A percentile compares a stretch with the other conserved stretches of the same genome.
These are phyloP conservation scores for Sebastes hopkinsi DNA, from an alignment of 2,797 vertebrate genomes.

Conservation along the genomic window DNA sequence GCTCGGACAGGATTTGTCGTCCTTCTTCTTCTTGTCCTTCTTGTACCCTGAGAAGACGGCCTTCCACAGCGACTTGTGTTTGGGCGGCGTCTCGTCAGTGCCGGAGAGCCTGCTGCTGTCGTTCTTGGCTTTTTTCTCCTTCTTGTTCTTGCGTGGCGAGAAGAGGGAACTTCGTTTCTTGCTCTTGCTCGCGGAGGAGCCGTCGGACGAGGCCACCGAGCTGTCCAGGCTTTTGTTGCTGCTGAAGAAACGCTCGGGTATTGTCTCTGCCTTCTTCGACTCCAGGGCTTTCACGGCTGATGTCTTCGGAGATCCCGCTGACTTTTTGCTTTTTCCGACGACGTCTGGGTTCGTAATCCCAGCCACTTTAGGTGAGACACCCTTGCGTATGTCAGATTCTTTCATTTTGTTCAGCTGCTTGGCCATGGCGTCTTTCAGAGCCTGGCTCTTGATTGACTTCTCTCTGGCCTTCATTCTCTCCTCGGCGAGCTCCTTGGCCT, in stretches of 20 bases:
- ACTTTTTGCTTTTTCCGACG: conserved; percentile 75
- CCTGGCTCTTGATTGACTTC: conserved; percentile 94
- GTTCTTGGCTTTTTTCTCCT: conserved; percentile 94
- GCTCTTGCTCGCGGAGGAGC: conserved; percentile 88
- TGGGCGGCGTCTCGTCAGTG: conserved; percentile 87
- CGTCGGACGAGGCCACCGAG: conserved; percentile 91
- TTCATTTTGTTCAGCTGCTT: conserved; percentile 94
- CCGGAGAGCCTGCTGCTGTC: conserved; percentile 82
- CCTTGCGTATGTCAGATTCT: conserved; percentile 83
- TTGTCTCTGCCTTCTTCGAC: conserved; percentile 77
- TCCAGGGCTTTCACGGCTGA: conserved; percentile 81
- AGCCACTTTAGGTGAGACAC: conserved; percentile 70
- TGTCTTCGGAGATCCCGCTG: conserved; percentile 73
- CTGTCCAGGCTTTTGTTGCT: conserved; percentile 88
- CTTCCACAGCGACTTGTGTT: conserved; percentile 96
- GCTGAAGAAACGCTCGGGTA: conserved; percentile 85
- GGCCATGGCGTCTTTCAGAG: conserved; percentile 93
- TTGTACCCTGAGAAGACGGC: conserved; percentile 96
- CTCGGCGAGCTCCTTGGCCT: conserved; percentile 94
- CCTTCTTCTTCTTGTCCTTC: conserved; percentile 98
- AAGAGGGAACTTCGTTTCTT: conserved; percentile 96
- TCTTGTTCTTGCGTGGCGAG: conserved; percentile 96
- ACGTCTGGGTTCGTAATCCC: conserved; percentile 67
- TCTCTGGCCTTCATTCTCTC: conserved; percentile 94
- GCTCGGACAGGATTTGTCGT: conserved; percentile 90